Evolutionary conservation across 2,888 invertebrate species (phyloP).

Genomic region (Epistrophella euchroma): DNA sequence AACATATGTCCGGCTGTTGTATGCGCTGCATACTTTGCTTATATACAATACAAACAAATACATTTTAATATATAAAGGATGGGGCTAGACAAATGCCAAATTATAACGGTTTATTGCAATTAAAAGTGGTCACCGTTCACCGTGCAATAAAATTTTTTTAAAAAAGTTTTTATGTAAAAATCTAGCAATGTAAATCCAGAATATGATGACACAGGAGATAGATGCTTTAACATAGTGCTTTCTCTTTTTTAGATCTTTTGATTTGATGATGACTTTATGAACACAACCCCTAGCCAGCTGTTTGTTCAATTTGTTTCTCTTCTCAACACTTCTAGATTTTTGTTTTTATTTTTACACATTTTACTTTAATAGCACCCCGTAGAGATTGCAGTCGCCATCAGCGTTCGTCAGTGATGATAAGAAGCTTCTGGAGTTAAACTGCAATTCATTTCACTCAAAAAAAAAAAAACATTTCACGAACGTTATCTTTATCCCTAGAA

Average conservation of each 20-base stretch:
- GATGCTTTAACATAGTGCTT: background rate
- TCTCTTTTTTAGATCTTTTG: background rate
- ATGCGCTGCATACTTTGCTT: no score
- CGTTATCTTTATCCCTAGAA: background rate
- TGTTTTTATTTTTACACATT: constrained; percentile 10
- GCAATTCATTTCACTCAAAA: constrained; percentile 16
- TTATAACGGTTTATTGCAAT: no score
- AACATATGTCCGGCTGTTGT: no score
- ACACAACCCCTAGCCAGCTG: background rate
- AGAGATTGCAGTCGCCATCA: background rate
- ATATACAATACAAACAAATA: no score
- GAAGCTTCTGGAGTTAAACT: constrained; percentile 11
- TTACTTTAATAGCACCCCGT: background rate
- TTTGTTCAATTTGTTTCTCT: constrained; percentile 7
- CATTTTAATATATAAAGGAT: no score
- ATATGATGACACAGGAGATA: background rate
- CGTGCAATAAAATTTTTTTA: no score
- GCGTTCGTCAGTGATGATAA: constrained; percentile 17
- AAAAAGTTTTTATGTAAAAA: no score
- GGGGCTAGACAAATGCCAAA: no score
- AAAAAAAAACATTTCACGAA: background rate
- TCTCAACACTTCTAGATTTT: background rate
- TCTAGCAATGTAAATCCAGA: no score
- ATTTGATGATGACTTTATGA: background rate
- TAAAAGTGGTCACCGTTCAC: no score